phyloP scores from a whole-genome alignment of 2,113 vertebrate species.

The Larimichthys polyactis region DNA sequence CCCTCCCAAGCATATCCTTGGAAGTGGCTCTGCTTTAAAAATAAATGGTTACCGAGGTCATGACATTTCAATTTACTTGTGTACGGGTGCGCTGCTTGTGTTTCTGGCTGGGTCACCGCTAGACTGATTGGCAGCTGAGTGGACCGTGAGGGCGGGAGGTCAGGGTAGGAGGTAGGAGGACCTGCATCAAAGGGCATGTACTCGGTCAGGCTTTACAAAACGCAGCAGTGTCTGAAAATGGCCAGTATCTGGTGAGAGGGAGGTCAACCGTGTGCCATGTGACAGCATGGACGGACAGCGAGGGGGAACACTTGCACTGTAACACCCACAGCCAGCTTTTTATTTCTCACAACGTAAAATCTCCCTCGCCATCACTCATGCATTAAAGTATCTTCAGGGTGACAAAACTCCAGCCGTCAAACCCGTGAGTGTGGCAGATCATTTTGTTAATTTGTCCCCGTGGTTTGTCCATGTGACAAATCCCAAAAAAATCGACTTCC shows the following conservation, averaged over 20 bases:
- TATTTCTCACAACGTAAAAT: slow-evolving; percentile 23
- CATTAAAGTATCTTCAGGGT: slow-evolving; percentile 6
- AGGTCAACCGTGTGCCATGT: slow-evolving; percentile 28
- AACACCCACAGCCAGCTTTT: slow-evolving; percentile 20
- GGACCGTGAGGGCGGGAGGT: slow-evolving; percentile 40
- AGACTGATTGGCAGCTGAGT: slow-evolving; percentile 60
- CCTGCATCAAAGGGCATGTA: slow-evolving; percentile 43
- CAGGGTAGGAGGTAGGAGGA: slow-evolving; percentile 36
- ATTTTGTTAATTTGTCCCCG: slow-evolving; percentile 33
- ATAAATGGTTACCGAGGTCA: background rate
- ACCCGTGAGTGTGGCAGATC: slow-evolving; percentile 1
- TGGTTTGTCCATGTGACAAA: slow-evolving; percentile 16
- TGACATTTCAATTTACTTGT: background rate
- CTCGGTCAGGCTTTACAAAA: slow-evolving; percentile 45
- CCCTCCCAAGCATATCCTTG: background rate
- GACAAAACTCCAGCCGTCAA: slow-evolving; percentile 3
- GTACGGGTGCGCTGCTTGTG: background rate
- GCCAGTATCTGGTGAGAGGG: slow-evolving; percentile 12
- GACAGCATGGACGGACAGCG: slow-evolving; percentile 15
- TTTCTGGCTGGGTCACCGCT: slow-evolving; percentile 12
- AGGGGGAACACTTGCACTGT: slow-evolving; percentile 1
- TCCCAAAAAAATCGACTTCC: slow-evolving; percentile 6
- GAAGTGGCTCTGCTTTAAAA: slow-evolving; percentile 9
- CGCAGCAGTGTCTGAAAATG: slow-evolving; percentile 21
- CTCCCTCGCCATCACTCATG: background rate